Evolutionary conservation across 2,113 vertebrate species (phyloP).

Genomic region (Acanthochromis polyacanthus): DNA sequence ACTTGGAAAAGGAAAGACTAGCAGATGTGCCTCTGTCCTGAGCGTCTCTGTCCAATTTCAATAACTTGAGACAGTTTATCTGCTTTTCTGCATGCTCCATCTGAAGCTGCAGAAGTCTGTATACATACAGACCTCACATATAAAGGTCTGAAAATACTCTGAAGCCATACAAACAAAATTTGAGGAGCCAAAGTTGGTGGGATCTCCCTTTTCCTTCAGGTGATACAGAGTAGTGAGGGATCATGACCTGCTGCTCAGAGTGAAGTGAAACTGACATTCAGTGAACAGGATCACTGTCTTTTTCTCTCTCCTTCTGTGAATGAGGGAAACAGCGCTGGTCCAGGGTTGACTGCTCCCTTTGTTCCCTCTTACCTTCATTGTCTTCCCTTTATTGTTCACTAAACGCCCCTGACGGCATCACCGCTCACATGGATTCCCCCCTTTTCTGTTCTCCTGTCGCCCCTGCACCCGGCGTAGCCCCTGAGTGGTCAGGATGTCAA

Average conservation of each 20-base stretch:
- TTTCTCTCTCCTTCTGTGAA: conserved; percentile 14
- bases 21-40: too few relatives aligned
- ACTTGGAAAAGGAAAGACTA: too few relatives aligned
- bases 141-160: neutral
- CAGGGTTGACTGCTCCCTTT: conserved; percentile 49
- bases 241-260: neutral
- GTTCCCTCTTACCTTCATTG: conserved; percentile 38
- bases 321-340: neutral
- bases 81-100: neutral
- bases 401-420: conserved; percentile 45
- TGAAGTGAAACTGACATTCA: conserved; percentile 1
- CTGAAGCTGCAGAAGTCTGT: neutral
- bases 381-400: conserved; percentile 50
- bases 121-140: neutral
- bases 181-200: neutral
- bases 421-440: conserved; percentile 22
- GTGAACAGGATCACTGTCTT: neutral
- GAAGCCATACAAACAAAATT: neutral
- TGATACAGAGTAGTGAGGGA: neutral
- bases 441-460: neutral
- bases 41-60: too few relatives aligned
- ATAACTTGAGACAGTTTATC: neutral
- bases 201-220: neutral
- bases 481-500: conserved; percentile 18
- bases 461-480: neutral